Evolutionary conservation across 2,888 invertebrate genomes (phyloP), one percentile per base, ranked within the genome.

Genomic region (Drosophila cognata): DNA sequence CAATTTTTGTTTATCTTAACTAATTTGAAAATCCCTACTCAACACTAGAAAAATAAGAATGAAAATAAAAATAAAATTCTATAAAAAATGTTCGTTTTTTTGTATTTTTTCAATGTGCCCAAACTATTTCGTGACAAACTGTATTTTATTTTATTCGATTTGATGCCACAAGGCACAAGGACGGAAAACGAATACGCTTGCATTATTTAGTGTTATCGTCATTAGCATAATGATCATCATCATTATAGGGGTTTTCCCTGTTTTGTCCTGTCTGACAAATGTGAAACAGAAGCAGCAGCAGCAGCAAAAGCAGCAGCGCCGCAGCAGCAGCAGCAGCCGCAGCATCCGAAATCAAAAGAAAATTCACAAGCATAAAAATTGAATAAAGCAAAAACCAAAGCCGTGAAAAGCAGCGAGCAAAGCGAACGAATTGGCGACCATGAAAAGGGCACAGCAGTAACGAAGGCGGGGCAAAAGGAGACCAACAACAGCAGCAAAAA

Each of bases 251-350:
- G 79, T 71, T 84, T 91, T 79, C 84, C 86, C 89, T 58, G 65
- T 74, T 88, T 89, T 79, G 83, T 86, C 74, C 81, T 84, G 91
- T 91, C 90, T 91, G 78, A 77, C 74, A 61, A 69, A 80, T 71
- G 57, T 52, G 53, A 69, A 79, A 56, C 68, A 62, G 60, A 56
- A 78, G 50, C 31, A 55, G 48, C 50, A 63, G 38, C 62, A 58
- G 38, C 62, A 58, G 51, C 63, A 50, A 28, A 28, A 51, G 21
- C 35, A 35, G 33, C 53, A 35, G 33, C 60, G 28, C 60, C 53
- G 57, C 65, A 69, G 58, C 56, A 71, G 71, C 48, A 33, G 33
- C 67, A 53, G 33, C 57, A 58, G 57, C 52, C 69, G 64, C 51
- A 70, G 36, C 57, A 56, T 59, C 57, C 71, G 73, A 78, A 74